Evolutionary conservation across 2,113 vertebrate genomes (phyloP), one percentile per base, ranked within the genome.

Genomic region (Larimichthys crocea): DNA sequence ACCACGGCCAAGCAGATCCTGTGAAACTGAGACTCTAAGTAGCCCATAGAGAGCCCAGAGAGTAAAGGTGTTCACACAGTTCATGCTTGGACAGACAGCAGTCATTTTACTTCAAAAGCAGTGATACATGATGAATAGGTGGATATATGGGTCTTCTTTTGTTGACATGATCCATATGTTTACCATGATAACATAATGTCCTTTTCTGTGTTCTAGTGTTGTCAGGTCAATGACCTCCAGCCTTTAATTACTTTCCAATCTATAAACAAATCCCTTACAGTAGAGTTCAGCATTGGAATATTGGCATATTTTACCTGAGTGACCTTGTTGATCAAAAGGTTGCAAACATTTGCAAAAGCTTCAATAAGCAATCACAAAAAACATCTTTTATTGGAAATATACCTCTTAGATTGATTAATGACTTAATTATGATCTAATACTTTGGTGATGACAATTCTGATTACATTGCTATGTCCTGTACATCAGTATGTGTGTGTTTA

Each of bases 241-340:
- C 62, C 74, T 87, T 88, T 93, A 91, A 92, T 93, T 92, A 91
- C 81, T 79, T 75, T 75, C 50, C 26, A 76, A 85, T 91, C 83
- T 64, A 79, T 86, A 79, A 73, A 84, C 77, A 89, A 90, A 92
- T 89, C 77, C 89, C 79, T 78, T 56, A 53, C 75, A 68, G 89
- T 62, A 80, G 64, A 89, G 81, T 80, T 70, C 69, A 52, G 76
- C 61, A 85, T 68, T 85, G 74, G 71, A 82, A 78, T 92, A 92
- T 89, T 90, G 82, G 71, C 84, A 89, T 68, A 35, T 35, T 5
- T 74, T 88, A 22, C 59, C 49, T 67, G 22, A 57, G 73, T 68
- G 78, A 92, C 78, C 79, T 66, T 68, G 85, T 79, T 87, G 84
- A 93, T 86, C 76, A 65, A n/a, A 74, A 44, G 73, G 49, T 86